phyloP scores from a whole-genome alignment of 2,797 vertebrate species.

The Galago senegalensis region DNA sequence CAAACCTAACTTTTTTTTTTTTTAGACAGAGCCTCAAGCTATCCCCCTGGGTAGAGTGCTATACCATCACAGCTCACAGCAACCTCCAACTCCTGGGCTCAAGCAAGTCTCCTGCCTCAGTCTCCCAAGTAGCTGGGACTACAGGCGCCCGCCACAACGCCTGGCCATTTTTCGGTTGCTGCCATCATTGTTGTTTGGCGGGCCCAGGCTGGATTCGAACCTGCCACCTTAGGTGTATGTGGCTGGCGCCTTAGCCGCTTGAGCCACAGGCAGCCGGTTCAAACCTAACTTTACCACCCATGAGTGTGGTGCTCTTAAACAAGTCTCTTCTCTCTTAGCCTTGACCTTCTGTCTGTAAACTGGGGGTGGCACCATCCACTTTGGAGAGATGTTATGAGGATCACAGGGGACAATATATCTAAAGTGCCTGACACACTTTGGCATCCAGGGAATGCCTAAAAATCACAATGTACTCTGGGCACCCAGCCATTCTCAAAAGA shows the following conservation, averaged over 20 bases:
- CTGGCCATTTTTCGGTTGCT: no score
- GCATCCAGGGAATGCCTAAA: constrained; percentile 15
- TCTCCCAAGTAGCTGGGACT: no score
- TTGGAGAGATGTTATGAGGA: not conserved
- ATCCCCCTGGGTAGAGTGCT: no score
- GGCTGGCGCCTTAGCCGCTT: no score
- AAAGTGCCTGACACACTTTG: not conserved
- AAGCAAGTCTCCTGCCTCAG: no score
- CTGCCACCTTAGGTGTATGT: no score
- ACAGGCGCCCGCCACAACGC: no score
- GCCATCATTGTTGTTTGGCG: no score
- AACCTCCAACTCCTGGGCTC: no score
- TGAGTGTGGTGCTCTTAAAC: not conserved
- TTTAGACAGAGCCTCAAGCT: no score
- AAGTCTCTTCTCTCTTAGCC: not conserved
- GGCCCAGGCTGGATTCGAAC: no score
- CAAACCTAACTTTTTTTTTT: not conserved
- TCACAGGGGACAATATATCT: not conserved
- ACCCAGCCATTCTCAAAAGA: constrained; percentile 51
- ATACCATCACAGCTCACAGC: no score
- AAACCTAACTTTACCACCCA: not conserved
- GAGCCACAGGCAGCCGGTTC: not conserved
- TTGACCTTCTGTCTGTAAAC: constrained; percentile 24
- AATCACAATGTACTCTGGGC: not conserved
- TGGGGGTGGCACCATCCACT: not conserved